Evolutionary conservation across 2,888 invertebrate species (phyloP).

Genomic region (Andrena flavipes): DNA sequence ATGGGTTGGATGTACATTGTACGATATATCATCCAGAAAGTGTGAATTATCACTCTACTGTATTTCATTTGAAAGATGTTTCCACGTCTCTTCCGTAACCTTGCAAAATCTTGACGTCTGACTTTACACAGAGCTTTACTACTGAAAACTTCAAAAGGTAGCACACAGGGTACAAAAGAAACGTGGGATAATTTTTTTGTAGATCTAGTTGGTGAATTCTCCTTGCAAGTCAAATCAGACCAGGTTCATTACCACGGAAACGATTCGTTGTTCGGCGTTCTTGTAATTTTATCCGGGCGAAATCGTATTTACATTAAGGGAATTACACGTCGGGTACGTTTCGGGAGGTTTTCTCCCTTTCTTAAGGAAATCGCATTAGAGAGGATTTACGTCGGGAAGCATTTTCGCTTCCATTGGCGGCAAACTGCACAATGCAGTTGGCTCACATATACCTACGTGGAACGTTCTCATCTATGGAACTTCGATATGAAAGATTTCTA

Average conservation of each 20-base stretch:
- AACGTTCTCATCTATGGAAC: slow-evolving; percentile 42
- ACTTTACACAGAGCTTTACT: not conserved
- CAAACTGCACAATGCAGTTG: slow-evolving; percentile 49
- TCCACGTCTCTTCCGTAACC: too few relatives aligned
- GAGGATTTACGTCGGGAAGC: slow-evolving; percentile 36
- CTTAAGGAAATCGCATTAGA: slow-evolving; percentile 43
- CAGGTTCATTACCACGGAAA: too few relatives aligned
- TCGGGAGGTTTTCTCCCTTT: slow-evolving; percentile 28
- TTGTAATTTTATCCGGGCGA: slow-evolving; percentile 25
- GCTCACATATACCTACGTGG: not conserved
- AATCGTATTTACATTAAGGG: slow-evolving; percentile 25
- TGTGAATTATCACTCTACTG: too few relatives aligned
- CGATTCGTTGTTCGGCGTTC: not conserved
- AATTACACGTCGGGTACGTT: slow-evolving; percentile 17
- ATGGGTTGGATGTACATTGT: too few relatives aligned
- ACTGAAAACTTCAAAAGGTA: not conserved
- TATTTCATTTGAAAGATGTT: too few relatives aligned
- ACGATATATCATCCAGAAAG: too few relatives aligned
- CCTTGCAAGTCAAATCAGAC: too few relatives aligned
- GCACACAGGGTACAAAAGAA: too few relatives aligned
- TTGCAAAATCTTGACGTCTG: too few relatives aligned
- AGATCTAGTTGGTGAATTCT: too few relatives aligned
- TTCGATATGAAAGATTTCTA: slow-evolving; percentile 56
- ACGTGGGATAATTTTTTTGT: too few relatives aligned
- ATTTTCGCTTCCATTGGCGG: slow-evolving; percentile 47